A percentile compares a stretch with the other conserved stretches of the same genome.
phyloP scores from a whole-genome alignment of 2,113 vertebrate species.

The Antechinus stuartii region DNA sequence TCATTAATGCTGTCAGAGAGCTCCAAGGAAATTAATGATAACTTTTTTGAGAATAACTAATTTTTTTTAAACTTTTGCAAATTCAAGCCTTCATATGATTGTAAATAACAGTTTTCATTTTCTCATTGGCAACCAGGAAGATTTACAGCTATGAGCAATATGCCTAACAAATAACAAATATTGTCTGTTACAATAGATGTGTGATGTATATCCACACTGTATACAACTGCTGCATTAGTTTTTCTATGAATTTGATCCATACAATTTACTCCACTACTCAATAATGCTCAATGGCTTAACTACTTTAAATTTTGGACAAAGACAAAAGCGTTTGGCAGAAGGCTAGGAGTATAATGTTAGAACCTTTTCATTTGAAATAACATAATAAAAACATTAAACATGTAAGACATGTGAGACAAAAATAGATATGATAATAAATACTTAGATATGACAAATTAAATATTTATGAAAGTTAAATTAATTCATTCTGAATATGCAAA shows the following conservation, averaged over 20 bases:
- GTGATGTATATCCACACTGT: conserved; percentile 30
- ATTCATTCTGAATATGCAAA: conserved; percentile 57
- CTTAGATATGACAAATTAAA: conserved; percentile 44
- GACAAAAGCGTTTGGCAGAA: background rate
- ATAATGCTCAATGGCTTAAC: too few species aligned
- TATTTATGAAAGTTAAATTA: conserved; percentile 35
- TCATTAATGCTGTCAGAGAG: background rate
- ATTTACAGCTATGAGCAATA: too few species aligned
- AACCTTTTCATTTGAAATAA: background rate
- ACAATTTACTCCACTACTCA: too few species aligned
- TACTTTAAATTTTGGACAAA: background rate
- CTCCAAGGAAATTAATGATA: background rate
- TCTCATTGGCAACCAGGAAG: too few species aligned
- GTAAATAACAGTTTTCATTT: too few species aligned
- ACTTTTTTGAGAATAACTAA: conserved; percentile 2
- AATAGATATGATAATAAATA: background rate
- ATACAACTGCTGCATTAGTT: background rate
- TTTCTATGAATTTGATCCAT: too few species aligned
- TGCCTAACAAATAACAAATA: background rate
- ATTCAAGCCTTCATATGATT: too few species aligned
- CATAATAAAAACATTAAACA: conserved; percentile 27
- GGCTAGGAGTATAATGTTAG: background rate
- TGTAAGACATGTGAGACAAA: conserved; percentile 29
- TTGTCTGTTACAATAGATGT: conserved; percentile 45
- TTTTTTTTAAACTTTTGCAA: too few species aligned